Percentiles rank a stretch among this genome's conserved stretches.
Evolutionary conservation across 1,140 invertebrate genomes (phyloP).

Genomic region (Dinoponera quadriceps): DNA sequence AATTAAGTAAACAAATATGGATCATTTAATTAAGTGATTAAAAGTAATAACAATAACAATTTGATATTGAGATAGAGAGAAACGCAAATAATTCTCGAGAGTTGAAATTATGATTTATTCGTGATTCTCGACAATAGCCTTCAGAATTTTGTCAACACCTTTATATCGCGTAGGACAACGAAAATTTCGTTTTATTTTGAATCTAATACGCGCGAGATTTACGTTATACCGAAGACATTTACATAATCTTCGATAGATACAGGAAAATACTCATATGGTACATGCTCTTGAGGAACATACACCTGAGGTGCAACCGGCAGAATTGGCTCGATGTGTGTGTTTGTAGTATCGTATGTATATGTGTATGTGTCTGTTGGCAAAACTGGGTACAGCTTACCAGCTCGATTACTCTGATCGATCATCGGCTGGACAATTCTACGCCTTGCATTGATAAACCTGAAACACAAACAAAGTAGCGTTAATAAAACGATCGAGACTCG

Average conservation of each 20-base stretch:
- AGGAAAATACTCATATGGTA: not conserved
- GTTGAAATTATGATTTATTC: no score
- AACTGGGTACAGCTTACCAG: conserved; percentile 91
- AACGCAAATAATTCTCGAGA: no score
- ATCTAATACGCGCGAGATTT: not conserved
- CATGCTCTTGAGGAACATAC: conserved; percentile 48
- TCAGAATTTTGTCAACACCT: no score
- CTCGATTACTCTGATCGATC: conserved; percentile 99
- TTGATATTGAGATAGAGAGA: no score
- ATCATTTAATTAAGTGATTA: no score
- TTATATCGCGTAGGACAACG: no score
- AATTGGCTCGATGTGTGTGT: conserved; percentile 52
- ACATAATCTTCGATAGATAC: no score
- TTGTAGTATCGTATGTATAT: conserved; percentile 62
- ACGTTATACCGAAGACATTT: no score
- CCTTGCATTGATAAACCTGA: conserved; percentile 99
- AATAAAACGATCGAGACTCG: conserved; percentile 25
- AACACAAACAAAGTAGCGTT: conserved; percentile 83
- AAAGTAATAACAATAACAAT: no score
- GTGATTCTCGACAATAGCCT: no score
- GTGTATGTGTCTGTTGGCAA: conserved; percentile 67
- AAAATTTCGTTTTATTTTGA: no score
- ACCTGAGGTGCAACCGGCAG: conserved; percentile 43
- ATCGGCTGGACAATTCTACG: conserved; percentile 98
- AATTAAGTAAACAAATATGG: no score